These are phyloP conservation scores for Chydorus sphaericus DNA, from an alignment of 2,888 invertebrate genomes.

Conservation along the genomic window DNA sequence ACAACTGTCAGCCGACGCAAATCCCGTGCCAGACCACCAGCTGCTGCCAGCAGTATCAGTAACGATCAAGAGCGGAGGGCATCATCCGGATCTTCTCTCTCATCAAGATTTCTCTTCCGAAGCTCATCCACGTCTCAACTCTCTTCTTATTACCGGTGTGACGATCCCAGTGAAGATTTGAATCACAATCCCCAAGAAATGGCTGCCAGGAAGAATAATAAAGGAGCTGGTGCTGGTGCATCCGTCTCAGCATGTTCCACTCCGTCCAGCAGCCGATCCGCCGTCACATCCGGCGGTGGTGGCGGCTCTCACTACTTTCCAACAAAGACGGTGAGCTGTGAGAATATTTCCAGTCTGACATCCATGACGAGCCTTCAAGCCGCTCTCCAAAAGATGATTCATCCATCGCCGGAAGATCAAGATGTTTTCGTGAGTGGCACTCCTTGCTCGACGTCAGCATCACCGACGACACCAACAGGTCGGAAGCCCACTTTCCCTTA, in stretches of 20 bases:
- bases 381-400: neutral
- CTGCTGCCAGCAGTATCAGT: conserved; percentile 19
- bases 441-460: too few relatives aligned
- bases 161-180: conserved; percentile 64
- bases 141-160: conserved; percentile 55
- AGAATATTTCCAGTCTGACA: conserved; percentile 47
- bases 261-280: neutral
- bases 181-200: conserved; percentile 28
- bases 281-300: neutral
- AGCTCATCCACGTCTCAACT: conserved; percentile 63
- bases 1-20: neutral
- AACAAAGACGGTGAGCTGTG: conserved; percentile 52
- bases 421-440: neutral
- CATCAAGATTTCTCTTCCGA: conserved; percentile 38
- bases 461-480: conserved; percentile 16
- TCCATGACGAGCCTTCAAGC: conserved; percentile 15
- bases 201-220: too few relatives aligned
- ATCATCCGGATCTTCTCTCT: neutral
- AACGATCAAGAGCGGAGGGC: neutral
- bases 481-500: conserved; percentile 44
- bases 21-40: conserved; percentile 22
- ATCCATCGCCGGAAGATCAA: neutral
- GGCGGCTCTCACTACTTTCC: conserved; percentile 30
- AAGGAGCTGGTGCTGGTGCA: too few relatives aligned
- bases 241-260: conserved; percentile 5